These are phyloP conservation scores for Augochlorella aurata DNA, from an alignment of 2,888 invertebrate genomes.

Conservation along the genomic window DNA sequence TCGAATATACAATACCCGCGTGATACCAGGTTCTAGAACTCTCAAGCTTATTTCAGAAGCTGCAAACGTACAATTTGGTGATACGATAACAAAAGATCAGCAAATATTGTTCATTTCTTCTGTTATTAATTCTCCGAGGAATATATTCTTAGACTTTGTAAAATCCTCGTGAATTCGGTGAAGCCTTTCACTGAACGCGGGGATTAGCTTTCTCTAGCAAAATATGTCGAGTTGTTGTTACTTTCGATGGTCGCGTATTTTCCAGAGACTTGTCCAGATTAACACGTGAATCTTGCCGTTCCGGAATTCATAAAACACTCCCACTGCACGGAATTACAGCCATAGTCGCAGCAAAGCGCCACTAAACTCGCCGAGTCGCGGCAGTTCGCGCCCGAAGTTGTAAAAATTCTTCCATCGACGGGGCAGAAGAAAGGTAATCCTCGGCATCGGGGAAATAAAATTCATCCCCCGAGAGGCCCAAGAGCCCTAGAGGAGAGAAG, in stretches of 20 bases:
- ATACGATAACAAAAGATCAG: too few relatives aligned
- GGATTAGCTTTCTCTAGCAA: too few relatives aligned
- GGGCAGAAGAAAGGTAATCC: neutral
- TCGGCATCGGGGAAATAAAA: neutral
- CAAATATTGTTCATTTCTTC: too few relatives aligned
- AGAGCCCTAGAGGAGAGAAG: neutral
- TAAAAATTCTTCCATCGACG: neutral
- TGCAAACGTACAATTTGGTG: too few relatives aligned
- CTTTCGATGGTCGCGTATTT: neutral
- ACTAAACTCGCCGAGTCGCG: neutral
- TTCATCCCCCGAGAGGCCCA: neutral
- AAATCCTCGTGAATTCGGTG: too few relatives aligned
- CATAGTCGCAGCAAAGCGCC: neutral
- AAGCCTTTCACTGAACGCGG: too few relatives aligned
- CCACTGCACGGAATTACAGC: neutral
- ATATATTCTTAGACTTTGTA: too few relatives aligned
- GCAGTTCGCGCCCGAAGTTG: neutral
- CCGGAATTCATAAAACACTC: neutral
- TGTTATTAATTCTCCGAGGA: too few relatives aligned
- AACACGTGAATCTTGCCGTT: neutral
- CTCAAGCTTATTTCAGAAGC: too few relatives aligned
- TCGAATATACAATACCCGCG: too few relatives aligned
- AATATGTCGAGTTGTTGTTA: neutral
- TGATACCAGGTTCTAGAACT: too few relatives aligned
- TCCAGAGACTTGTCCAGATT: neutral